phyloP scores from a whole-genome alignment of 2,797 vertebrate genomes.

The Sebastes elongatus region DNA sequence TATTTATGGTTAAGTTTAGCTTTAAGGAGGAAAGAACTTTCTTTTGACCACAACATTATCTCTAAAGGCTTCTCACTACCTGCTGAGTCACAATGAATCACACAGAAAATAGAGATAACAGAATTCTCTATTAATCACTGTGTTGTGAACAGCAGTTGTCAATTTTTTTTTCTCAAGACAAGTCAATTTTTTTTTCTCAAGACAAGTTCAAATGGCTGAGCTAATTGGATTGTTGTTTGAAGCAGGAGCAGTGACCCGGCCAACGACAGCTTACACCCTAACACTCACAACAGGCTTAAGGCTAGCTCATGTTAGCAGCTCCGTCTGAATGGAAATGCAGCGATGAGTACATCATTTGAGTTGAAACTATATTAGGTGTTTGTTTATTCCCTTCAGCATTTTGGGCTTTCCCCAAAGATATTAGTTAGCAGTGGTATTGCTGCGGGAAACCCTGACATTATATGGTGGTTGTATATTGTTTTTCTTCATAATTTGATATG shows the following conservation, averaged over 20 bases:
- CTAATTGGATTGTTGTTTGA: background rate
- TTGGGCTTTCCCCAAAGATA: background rate
- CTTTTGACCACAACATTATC: constrained; percentile 4
- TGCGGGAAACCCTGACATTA: constrained; percentile 36
- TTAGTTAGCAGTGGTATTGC: background rate
- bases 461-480: background rate
- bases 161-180: background rate
- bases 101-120: constrained; percentile 6
- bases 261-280: background rate
- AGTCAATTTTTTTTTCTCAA: background rate
- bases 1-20: constrained; percentile 6
- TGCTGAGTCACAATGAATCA: constrained; percentile 61
- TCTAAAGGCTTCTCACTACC: constrained; percentile 8
- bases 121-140: background rate
- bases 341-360: background rate
- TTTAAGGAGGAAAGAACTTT: constrained; percentile 27
- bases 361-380: background rate
- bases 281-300: constrained; percentile 5
- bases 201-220: background rate
- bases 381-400: background rate
- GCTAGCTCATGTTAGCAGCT: background rate
- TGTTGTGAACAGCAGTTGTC: background rate
- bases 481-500: too few species aligned
- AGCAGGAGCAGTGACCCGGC: background rate
- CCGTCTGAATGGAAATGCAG: background rate